Base-by-base conservation (phyloP, 2,113 vertebrate species). In the Archocentrus centrarchus region DNA sequence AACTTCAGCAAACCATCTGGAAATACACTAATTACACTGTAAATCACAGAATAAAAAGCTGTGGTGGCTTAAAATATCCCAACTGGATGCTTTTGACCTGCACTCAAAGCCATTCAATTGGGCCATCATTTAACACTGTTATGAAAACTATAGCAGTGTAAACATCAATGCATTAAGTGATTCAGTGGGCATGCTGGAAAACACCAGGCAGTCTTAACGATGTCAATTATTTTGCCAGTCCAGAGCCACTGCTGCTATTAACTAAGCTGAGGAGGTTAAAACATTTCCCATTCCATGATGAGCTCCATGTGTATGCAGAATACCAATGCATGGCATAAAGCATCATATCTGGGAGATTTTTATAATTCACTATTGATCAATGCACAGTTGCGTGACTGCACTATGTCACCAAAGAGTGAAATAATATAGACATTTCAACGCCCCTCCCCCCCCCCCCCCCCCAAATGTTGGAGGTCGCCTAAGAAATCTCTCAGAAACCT, bases 21-120 rank as follows among this genome's bases (percentile, higher is more conserved):
- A 73, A 53, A 53, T 53, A 53, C 1, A 30, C 59, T 59, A 59
- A 90, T 83, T 22, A n/a, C 15, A 75, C 22, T 22, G n/a, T 59
- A 22, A 63, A 77, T 80, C 35, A 18, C 59, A 24, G 20, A 63
- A n/a, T n/a, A 18, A 10, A 39, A 83, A 53, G 59, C 50, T 75
- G 47, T 4, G 2, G 59, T 6, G 11, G 9, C 27, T 77, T 75
- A 59, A 70, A 77, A 47, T 32, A 53, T 70, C 0, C 27, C 7
- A 39, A 39, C 37, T 39, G 8, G 10, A 39, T 70, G 66, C 44
- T 17, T 39, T 24, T 20, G 6, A 50, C 44, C 24, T 18, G 6
- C 10, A 73, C 0, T 53, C 17, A 53, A 70, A 53, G 0, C 24
- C 30, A 10, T 70, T 73, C 3, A 70, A 18, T 70, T 1, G 22